Base-by-base conservation (phyloP, 2,888 invertebrate genomes). In the Drosophila pseudotalamancana region DNA sequence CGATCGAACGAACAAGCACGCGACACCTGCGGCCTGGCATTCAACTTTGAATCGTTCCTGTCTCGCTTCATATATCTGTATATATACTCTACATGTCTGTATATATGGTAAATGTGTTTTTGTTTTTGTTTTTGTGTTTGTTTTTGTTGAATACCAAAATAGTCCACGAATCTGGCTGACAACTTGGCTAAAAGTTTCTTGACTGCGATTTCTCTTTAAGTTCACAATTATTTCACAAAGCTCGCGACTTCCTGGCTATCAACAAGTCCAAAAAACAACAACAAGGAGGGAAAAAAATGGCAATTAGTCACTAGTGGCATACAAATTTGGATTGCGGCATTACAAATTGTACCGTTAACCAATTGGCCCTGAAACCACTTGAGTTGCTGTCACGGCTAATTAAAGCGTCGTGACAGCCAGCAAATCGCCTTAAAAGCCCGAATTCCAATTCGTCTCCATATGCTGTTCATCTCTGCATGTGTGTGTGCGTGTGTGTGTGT, bases 371-470 rank as follows among this genome's bases (percentile, higher is more conserved):
- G 50, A 43, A 61, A 16, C 16, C 39, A 16, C 32, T 9, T 18
- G 21, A 23, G 51, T 16, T 12, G 9, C 54, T 46, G 31, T 46
- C 57, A 66, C 31, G 64, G 3, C 42, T 37, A 53, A 67, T 66
- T 67, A 66, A 67, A 37, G 34, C 63, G 29, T 59, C 78, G 75
- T 81, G 86, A 71, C 78, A 77, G 54, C 18, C 61, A 32, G 32
- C 84, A 81, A 84, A 84, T 81, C 85, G 82, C 85, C 81, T 77
- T 77, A 72, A 77, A 55, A 57, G 54, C 49, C 40, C 54, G 46
- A 59, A 43, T 37, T 45, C n/a, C 14, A 5, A 69, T 27, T 46
- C 29, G 42, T 16, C 18, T 34, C 9, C n/a, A 31, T 39, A 29
- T 31, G 23, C 9, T 18, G 31, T 37, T 6, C 4, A 9, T 25